These are phyloP conservation scores for Diplazon laetatorius DNA, from an alignment of 2,888 invertebrate species.

Conservation along the genomic window DNA sequence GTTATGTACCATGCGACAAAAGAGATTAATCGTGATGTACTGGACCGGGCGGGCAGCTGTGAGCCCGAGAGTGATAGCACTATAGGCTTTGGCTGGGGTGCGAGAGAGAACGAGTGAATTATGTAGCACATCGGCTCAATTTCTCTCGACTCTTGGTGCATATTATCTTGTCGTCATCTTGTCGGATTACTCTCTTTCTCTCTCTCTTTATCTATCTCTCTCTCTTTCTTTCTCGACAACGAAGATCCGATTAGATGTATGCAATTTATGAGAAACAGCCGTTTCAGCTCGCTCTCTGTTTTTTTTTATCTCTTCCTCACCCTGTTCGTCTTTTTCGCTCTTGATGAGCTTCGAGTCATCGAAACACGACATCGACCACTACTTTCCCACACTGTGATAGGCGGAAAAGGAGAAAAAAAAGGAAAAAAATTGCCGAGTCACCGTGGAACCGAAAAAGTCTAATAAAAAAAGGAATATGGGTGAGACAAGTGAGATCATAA, in stretches of 20 bases:
- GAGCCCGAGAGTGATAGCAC: no score
- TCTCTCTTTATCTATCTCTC: constrained; percentile 37
- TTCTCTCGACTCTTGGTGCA: constrained; percentile 6
- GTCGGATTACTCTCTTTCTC: constrained; percentile 26
- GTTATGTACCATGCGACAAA: constrained; percentile 1
- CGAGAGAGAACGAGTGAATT: no score
- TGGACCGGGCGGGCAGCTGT: no score
- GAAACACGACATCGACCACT: constrained; percentile 43
- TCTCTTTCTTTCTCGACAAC: constrained; percentile 42
- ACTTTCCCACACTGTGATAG: constrained; percentile 51
- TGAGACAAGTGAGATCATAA: constrained; percentile 20
- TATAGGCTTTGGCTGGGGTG: no score
- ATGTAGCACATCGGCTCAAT: no score
- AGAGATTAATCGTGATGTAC: no score
- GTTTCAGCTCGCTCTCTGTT: constrained; percentile 2
- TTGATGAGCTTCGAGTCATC: constrained; percentile 34
- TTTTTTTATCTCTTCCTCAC: constrained; percentile 10
- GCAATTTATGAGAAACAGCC: constrained; percentile 62
- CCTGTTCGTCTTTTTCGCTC: no score
- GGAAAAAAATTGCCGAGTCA: constrained; percentile 10
- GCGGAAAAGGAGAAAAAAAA: constrained; percentile 20
- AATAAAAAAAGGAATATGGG: constrained; percentile 9
- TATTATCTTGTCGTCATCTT: no score
- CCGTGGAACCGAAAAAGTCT: background rate
- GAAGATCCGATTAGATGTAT: constrained; percentile 59